Percentiles rank a stretch among this genome's conserved stretches.
Evolutionary conservation across 2,888 invertebrate species (phyloP).

Genomic region (Cyclophora punctaria): DNA sequence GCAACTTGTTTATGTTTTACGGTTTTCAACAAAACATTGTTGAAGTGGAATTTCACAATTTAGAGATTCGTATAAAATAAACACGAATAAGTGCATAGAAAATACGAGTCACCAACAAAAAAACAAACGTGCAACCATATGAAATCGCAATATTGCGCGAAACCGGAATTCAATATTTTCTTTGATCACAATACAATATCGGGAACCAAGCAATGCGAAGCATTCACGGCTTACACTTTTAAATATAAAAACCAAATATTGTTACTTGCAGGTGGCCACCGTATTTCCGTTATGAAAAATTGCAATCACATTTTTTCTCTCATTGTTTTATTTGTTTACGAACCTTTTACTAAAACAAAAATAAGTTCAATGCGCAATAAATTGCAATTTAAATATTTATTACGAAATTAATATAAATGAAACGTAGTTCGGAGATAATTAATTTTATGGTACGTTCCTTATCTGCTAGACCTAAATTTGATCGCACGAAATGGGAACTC

Average conservation of each 20-base stretch:
- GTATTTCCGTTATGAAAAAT: not conserved
- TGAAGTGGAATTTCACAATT: too few species aligned
- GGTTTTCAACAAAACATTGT: too few species aligned
- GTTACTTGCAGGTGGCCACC: slow-evolving; percentile 6
- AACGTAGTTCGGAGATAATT: slow-evolving; percentile 10
- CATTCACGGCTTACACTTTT: slow-evolving; percentile 23
- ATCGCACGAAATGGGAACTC: slow-evolving; percentile 17
- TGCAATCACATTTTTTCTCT: too few species aligned
- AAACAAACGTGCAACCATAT: slow-evolving; percentile 34
- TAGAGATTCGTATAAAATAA: slow-evolving; percentile 16
- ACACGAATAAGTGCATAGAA: not conserved
- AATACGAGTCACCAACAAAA: too few species aligned
- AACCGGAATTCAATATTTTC: slow-evolving; percentile 42
- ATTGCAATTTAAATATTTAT: not conserved
- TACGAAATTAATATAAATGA: slow-evolving; percentile 8
- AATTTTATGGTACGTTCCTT: slow-evolving; percentile 7
- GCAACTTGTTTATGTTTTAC: slow-evolving; percentile 3
- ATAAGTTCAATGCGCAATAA: too few species aligned
- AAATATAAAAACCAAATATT: slow-evolving; percentile 21
- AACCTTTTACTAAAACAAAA: too few species aligned
- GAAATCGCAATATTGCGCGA: slow-evolving; percentile 40
- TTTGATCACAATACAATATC: slow-evolving; percentile 44
- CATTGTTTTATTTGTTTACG: too few species aligned
- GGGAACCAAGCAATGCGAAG: slow-evolving; percentile 25
- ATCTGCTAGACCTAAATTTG: slow-evolving; percentile 18